Base-by-base conservation (phyloP, 2,888 invertebrate species). In the Trachelus tabidus region DNA sequence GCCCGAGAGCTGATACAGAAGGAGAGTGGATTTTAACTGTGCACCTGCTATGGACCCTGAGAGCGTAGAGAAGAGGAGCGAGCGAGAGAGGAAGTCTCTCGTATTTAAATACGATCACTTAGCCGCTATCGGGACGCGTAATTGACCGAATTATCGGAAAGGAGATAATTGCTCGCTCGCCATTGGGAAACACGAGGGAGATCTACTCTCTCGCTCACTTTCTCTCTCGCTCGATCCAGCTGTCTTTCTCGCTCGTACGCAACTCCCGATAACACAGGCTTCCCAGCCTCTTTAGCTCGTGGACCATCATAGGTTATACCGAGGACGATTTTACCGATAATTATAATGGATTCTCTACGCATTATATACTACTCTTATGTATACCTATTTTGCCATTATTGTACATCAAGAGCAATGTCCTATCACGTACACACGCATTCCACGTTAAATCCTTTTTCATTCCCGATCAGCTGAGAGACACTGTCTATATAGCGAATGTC, bases 141-240 rank as follows among this genome's bases (percentile, higher is more conserved):
- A 87, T 88, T 87, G 85, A 84, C 84, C 83, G 82, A 87, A 87
- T 87, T 87, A 86, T 83, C 81, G 85, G 87, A 85, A 87, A 82
- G 80, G 33, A 71, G 71, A 71, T 71, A 71, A 71, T 71, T 71
- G 12, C 71, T 34, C 33, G 71, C 12, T 34, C 71, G 33, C 71
- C 71, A 71, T 71, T 71, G 71, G 71, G 71, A 71, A 71, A 71
- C 56, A 56, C 56, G 56, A 23, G 56, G 56, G 56, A 56, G 9
- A 56, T 56, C 23, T 56, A 56, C 56, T 23, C 23, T 56, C 56
- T 56, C 56, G 23, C 56, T 56, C 56, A 56, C 56, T 56, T 56
- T 56, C 56, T 56, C 56, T 3, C 23, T 56, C 56, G 9, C 23
- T 23, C 56, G 23, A 2, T 9, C 23, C 4, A 4, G 6, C 40